Percentiles rank a stretch among this genome's conserved stretches.
Evolutionary conservation across 2,888 invertebrate genomes (phyloP).

Genomic region (Apomyelois bistriatella): DNA sequence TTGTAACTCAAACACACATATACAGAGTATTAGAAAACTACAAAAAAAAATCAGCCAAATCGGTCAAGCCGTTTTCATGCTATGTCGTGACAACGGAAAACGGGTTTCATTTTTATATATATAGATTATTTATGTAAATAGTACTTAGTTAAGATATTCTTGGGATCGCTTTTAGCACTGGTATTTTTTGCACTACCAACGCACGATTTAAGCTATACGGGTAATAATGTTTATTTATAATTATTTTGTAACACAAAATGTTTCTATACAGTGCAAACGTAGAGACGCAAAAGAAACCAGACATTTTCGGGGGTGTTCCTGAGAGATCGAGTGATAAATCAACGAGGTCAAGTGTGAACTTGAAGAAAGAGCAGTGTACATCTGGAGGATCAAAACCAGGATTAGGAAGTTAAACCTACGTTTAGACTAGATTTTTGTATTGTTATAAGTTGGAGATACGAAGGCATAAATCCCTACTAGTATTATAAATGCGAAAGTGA

Average conservation of each 20-base stretch:
- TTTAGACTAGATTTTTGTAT: neutral
- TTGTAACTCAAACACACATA: too few relatives aligned
- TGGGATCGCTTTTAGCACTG: neutral
- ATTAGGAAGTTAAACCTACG: slow-evolving; percentile 48
- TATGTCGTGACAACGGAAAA: too few relatives aligned
- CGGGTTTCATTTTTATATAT: too few relatives aligned
- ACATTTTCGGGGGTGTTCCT: slow-evolving; percentile 41
- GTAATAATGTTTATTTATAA: neutral
- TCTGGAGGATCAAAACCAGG: slow-evolving; percentile 51
- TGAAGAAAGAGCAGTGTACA: slow-evolving; percentile 45
- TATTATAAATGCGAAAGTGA: too few relatives aligned
- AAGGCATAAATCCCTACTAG: neutral
- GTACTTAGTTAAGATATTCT: neutral
- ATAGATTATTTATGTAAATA: neutral
- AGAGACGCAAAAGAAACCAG: slow-evolving; percentile 39
- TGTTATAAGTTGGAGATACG: neutral
- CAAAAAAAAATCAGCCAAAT: too few relatives aligned
- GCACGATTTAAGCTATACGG: neutral
- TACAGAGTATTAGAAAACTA: too few relatives aligned
- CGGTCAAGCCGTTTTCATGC: too few relatives aligned
- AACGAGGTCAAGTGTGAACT: slow-evolving; percentile 21
- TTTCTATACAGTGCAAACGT: slow-evolving; percentile 48
- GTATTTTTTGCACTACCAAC: neutral
- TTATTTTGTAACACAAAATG: slow-evolving; percentile 7
- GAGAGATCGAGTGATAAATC: slow-evolving; percentile 20